These are phyloP conservation scores for Heterodera carotae DNA, from an alignment of 1,140 invertebrate species.

Conservation along the genomic window DNA sequence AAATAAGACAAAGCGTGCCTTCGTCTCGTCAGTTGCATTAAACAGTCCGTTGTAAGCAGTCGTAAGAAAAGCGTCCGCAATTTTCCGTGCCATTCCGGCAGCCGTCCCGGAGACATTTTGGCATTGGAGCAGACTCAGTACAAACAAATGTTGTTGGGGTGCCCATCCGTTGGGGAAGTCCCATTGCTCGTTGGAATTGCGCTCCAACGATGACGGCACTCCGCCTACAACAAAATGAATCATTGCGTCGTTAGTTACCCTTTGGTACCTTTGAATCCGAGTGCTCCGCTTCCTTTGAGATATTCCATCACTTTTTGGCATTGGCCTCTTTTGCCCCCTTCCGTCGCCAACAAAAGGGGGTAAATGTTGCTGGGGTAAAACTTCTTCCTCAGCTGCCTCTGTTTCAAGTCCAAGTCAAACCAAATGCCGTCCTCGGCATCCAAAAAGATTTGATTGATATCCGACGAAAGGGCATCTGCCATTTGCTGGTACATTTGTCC, in stretches of 20 bases:
- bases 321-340: slow-evolving; percentile 70
- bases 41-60: slow-evolving; percentile 80
- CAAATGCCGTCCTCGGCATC: slow-evolving; percentile 81
- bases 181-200: slow-evolving; percentile 84
- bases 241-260: not conserved
- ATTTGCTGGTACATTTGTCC: slow-evolving; percentile 70
- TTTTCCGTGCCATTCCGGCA: slow-evolving; percentile 36
- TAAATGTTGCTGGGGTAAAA: slow-evolving; percentile 83
- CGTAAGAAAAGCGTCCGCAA: slow-evolving; percentile 72
- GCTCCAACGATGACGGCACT: slow-evolving; percentile 78
- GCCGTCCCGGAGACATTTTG: slow-evolving; percentile 28
- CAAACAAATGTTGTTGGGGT: slow-evolving; percentile 57
- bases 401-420: slow-evolving; percentile 81
- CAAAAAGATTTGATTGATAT: slow-evolving; percentile 67
- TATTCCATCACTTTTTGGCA: slow-evolving; percentile 68
- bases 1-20: slow-evolving; percentile 27
- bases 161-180: slow-evolving; percentile 81
- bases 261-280: slow-evolving; percentile 36
- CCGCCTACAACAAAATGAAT: slow-evolving; percentile 71
- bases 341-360: slow-evolving; percentile 76
- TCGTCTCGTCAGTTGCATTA: slow-evolving; percentile 27
- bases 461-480: slow-evolving; percentile 19
- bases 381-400: slow-evolving; percentile 47
- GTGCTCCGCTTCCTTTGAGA: slow-evolving; percentile 77
- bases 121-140: slow-evolving; percentile 69